Conservation (phyloP, 2,888 invertebrate species). For the Schizotus pectinicornis region DNA sequence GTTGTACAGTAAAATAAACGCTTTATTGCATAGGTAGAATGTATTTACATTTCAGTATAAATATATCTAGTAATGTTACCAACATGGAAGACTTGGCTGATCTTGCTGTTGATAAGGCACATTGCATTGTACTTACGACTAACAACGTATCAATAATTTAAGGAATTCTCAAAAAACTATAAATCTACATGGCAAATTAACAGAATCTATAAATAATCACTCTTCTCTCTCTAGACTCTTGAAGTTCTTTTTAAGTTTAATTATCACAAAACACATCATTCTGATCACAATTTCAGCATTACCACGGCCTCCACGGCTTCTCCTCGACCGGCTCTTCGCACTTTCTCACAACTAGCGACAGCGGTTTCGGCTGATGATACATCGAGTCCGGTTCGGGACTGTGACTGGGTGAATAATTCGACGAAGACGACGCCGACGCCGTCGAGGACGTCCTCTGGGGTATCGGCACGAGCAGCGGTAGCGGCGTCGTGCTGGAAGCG, state of each 20-base stretch:
- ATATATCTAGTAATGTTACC: constrained; percentile 32
- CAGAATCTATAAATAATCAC: constrained; percentile 7
- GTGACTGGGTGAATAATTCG: constrained; percentile 66
- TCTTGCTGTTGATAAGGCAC: constrained; percentile 46
- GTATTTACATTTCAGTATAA: constrained; percentile 33
- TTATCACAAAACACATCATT: constrained; percentile 4
- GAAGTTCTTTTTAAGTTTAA: constrained; percentile 1
- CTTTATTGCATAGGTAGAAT: constrained; percentile 27
- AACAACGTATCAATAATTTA: constrained; percentile 24
- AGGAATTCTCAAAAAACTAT: constrained; percentile 11
- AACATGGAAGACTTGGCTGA: constrained; percentile 43
- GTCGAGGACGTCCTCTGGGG: constrained; percentile 78
- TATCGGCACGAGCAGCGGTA: constrained; percentile 76
- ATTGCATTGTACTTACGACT: constrained; percentile 17
- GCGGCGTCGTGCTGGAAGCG: constrained; percentile 59
- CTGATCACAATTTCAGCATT: constrained; percentile 5
- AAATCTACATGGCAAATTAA: constrained; percentile 22
- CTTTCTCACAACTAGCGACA: constrained; percentile 77
- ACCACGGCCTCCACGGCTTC: constrained; percentile 84
- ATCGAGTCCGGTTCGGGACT: constrained; percentile 53
- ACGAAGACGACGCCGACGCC: constrained; percentile 70
- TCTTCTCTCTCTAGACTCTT: constrained; percentile 11
- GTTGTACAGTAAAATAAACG: constrained; percentile 14
- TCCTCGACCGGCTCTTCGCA: constrained; percentile 65
- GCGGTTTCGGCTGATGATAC: constrained; percentile 62